These are phyloP conservation scores for Varecia variegata DNA, from an alignment of 2,797 vertebrate species.

Conservation along the genomic window DNA sequence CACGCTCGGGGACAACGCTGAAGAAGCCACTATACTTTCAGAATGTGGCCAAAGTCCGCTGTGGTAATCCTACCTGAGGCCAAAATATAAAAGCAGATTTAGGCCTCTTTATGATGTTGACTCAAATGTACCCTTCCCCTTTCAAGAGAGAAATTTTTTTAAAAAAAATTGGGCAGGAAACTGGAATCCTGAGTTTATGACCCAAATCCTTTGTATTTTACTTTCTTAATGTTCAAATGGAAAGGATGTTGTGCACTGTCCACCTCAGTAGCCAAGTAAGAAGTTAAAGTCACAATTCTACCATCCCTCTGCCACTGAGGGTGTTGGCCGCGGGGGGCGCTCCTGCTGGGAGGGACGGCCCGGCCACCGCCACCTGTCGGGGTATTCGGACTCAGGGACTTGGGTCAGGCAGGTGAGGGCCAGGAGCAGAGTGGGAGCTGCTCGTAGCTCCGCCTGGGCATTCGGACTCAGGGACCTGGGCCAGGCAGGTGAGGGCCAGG, in stretches of 20 bases:
- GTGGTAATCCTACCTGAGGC: background rate
- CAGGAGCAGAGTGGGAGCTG: rapidly evolving
- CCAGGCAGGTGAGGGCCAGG: no score
- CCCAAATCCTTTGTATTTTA: background rate
- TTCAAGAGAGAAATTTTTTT: background rate
- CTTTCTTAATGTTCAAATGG: background rate
- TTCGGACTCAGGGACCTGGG: no score
- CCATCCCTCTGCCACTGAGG: rapidly evolving
- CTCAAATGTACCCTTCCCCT: background rate
- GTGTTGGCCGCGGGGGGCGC: background rate
- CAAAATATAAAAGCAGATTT: background rate
- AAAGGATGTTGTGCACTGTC: background rate
- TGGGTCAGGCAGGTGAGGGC: background rate
- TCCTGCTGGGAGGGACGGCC: no score
- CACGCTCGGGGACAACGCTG: background rate
- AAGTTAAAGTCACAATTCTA: background rate
- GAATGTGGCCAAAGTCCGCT: background rate
- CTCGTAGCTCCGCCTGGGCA: no score
- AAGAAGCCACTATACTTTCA: background rate
- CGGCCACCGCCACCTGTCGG: background rate
- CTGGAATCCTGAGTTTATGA: background rate
- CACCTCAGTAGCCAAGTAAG: rapidly evolving
- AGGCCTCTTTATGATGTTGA: background rate
- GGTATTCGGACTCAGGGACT: background rate
- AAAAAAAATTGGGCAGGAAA: background rate